These are phyloP conservation scores for Oryctolagus cuniculus DNA, from an alignment of 2,113 vertebrate species.

Conservation along the genomic window DNA sequence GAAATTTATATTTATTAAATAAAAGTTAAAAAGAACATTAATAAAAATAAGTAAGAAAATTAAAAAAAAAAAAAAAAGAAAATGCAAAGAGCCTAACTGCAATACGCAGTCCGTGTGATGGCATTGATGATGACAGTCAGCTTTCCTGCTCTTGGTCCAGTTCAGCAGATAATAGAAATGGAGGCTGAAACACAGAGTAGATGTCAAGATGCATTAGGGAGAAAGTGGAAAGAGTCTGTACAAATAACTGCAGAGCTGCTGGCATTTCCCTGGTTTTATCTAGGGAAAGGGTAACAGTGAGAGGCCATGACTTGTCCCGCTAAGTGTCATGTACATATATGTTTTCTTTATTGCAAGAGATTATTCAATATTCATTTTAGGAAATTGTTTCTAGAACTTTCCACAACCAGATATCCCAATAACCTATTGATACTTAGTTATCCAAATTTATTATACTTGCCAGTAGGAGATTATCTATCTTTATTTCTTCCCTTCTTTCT, in stretches of 20 bases:
- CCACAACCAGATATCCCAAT: background rate
- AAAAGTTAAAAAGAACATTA: no score
- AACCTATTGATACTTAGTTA: background rate
- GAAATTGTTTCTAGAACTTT: background rate
- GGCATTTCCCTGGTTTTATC: background rate
- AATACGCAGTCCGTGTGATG: background rate
- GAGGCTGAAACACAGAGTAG: background rate
- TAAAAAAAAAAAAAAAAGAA: no score
- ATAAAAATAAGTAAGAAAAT: no score
- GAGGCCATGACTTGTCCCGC: background rate
- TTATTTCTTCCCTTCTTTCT: no score
- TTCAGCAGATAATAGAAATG: background rate
- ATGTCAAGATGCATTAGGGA: background rate
- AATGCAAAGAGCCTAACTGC: no score
- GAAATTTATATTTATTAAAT: no score
- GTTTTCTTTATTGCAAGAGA: background rate
- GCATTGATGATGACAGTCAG: background rate
- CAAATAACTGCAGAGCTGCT: background rate
- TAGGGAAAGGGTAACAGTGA: background rate
- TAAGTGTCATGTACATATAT: background rate
- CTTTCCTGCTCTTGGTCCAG: background rate
- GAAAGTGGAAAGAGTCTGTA: background rate
- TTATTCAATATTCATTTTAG: background rate
- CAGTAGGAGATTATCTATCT: background rate
- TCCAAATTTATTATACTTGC: background rate